Conservation (phyloP, 2,888 invertebrate species). For the Monopis laevigella region DNA sequence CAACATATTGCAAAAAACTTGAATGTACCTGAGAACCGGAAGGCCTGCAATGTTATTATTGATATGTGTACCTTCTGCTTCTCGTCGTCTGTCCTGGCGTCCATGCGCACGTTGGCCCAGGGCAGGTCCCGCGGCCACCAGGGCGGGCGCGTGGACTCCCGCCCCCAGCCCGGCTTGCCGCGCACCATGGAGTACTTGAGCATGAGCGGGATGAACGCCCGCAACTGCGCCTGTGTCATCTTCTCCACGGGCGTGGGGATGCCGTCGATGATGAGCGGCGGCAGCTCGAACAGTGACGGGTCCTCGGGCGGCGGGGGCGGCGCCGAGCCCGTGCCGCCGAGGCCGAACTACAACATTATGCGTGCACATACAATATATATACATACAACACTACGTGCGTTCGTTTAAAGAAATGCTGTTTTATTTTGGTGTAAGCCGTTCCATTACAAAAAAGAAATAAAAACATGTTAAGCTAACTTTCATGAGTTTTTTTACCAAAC, state of each 20-base stretch:
- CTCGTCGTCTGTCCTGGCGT: slow-evolving; percentile 94
- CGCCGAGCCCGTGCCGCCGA: slow-evolving; percentile 54
- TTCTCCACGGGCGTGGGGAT: slow-evolving; percentile 98
- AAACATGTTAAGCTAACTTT: too few species aligned
- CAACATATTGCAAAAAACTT: too few species aligned
- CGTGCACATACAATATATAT: neutral
- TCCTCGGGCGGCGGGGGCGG: slow-evolving; percentile 78
- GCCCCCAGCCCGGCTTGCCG: slow-evolving; percentile 98
- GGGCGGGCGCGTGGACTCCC: slow-evolving; percentile 92
- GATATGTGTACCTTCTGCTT: slow-evolving; percentile 90
- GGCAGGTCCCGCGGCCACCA: slow-evolving; percentile 99
- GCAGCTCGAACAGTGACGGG: slow-evolving; percentile 93
- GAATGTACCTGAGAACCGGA: too few species aligned
- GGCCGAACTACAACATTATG: slow-evolving; percentile 64
- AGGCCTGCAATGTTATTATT: too few species aligned
- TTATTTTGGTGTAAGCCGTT: too few species aligned
- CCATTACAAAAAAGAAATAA: too few species aligned
- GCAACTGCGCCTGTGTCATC: slow-evolving; percentile 97
- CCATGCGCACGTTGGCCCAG: slow-evolving; percentile 98
- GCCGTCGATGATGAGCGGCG: slow-evolving; percentile 95
- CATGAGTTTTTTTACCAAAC: too few species aligned
- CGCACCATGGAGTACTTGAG: slow-evolving; percentile 95
- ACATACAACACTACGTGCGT: neutral
- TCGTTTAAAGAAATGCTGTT: too few species aligned
- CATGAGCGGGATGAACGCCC: slow-evolving; percentile 98